Evolutionary conservation across 2,113 vertebrate genomes (phyloP), one percentile per base, ranked within the genome.

Genomic region (Neolamprologus tretocephalus): DNA sequence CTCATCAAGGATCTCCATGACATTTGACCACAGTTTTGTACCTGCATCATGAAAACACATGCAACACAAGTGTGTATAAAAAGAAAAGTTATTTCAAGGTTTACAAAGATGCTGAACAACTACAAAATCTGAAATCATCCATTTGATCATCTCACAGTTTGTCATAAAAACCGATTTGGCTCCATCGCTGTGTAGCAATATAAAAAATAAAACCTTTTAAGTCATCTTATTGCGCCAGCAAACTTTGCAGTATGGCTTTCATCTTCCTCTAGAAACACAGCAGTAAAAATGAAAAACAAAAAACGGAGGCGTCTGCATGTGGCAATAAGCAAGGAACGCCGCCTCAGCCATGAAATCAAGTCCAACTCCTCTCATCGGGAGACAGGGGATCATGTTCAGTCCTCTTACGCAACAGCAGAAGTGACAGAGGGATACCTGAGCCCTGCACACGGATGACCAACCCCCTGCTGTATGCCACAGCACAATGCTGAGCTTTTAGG

Each of bases 1-100:
- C 93, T 99, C 98, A 58, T 99, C 97, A 91, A 99, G 94, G 81
- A 99, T 98, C 95, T 98, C 98, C 97, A 98, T 98, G 89, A 98
- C 89, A 83, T 98, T 99, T 82, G 97, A 97, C 98, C 98, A 99
- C 17, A 94, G 94, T 85, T 97, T 98, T 89, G 94, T 94, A 83
- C 96, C 98, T 99, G 94, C 3, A 85, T 55, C 90, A 93, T 93
- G 0, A 0, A 14, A 88, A 86, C 7, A 13, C 16, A 86, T 28
- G 5, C 4, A 80, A 61, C 45, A 84, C 42, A 79, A 63, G 33
- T 71, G 8, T 28, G 23, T 31, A 45, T 31, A 51, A 83, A 9
- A 49, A 81, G 9, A 86, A 47, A 85, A 80, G 31, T 66, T 82
- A 5, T 33, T 21, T 33, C 17, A 68, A 71, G 10, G 23, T 49